phyloP scores from a whole-genome alignment of 2,888 invertebrate genomes.

The Shargacucullia verbasci region DNA sequence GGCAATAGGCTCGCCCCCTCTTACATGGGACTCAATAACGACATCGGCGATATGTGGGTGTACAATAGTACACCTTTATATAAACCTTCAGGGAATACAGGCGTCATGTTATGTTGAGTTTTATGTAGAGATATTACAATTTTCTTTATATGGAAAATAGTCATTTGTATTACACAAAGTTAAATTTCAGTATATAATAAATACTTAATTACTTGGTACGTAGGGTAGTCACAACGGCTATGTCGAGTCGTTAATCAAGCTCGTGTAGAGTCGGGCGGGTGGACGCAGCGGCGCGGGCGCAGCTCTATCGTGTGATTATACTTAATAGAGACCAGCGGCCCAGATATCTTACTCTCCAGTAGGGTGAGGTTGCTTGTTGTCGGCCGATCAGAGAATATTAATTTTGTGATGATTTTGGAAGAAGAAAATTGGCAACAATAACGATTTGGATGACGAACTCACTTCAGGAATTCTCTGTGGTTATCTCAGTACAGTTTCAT shows the following conservation, averaged over 20 bases:
- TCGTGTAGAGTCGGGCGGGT: slow-evolving; percentile 52
- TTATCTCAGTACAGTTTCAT: too few relatives aligned
- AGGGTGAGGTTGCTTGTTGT: slow-evolving; percentile 55
- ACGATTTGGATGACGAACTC: too few relatives aligned
- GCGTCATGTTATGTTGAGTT: too few relatives aligned
- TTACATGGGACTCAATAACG: too few relatives aligned
- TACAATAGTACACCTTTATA: too few relatives aligned
- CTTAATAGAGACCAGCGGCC: slow-evolving; percentile 77
- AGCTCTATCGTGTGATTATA: slow-evolving; percentile 75
- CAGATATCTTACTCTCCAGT: slow-evolving; percentile 73
- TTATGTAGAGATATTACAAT: too few relatives aligned
- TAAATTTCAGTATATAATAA: slow-evolving; percentile 33
- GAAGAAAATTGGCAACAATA: too few relatives aligned
- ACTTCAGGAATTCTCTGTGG: too few relatives aligned
- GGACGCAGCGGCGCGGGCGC: slow-evolving; percentile 51
- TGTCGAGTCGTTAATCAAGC: slow-evolving; percentile 63
- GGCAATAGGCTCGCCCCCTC: too few relatives aligned
- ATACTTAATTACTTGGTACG: slow-evolving; percentile 38
- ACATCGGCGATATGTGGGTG: too few relatives aligned
- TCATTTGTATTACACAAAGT: slow-evolving; percentile 10
- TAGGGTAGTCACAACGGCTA: slow-evolving; percentile 53
- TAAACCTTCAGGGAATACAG: too few relatives aligned
- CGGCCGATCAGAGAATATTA: not conserved
- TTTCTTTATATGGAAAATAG: not conserved
- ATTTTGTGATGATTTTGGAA: not conserved